Evolutionary conservation across 2,113 vertebrate species (phyloP).

Genomic region (Cottus gobio): DNA sequence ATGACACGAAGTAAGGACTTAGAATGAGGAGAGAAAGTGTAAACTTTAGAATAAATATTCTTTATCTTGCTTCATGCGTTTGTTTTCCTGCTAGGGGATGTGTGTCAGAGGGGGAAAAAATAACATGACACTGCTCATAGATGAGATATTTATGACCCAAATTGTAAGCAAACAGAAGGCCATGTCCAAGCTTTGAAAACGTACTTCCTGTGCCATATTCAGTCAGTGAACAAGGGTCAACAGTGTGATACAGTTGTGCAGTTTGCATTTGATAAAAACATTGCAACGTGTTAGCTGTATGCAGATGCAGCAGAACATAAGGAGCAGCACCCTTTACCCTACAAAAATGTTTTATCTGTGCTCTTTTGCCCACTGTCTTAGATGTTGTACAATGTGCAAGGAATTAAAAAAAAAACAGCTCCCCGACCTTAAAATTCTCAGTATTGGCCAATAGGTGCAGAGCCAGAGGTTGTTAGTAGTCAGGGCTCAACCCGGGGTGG

Average conservation of each 20-base stretch:
- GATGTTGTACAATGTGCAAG: neutral
- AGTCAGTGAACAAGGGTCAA: constrained; percentile 30
- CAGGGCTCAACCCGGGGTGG: neutral
- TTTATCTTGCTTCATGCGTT: constrained; percentile 47
- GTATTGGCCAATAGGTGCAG: neutral
- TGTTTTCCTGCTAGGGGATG: constrained; percentile 15
- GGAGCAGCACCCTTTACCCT: constrained; percentile 32
- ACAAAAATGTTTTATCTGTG: constrained; percentile 1
- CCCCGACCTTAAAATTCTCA: neutral
- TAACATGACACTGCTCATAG: constrained; percentile 17
- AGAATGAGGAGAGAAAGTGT: constrained; percentile 15
- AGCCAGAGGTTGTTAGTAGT: neutral
- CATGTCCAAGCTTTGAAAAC: constrained; percentile 16
- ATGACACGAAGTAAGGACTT: constrained; percentile 12
- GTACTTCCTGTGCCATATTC: constrained; percentile 28
- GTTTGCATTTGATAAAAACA: constrained; percentile 15
- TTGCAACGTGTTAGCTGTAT: neutral
- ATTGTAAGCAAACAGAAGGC: constrained; percentile 17
- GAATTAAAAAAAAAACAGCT: neutral
- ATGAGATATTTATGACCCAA: constrained; percentile 34
- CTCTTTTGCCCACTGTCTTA: constrained; percentile 32
- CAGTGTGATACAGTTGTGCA: neutral
- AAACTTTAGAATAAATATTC: constrained; percentile 12
- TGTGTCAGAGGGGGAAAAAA: constrained; percentile 50
- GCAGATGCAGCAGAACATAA: neutral